Conservation (phyloP, 2,888 invertebrate species). For the Dicycla oo region DNA sequence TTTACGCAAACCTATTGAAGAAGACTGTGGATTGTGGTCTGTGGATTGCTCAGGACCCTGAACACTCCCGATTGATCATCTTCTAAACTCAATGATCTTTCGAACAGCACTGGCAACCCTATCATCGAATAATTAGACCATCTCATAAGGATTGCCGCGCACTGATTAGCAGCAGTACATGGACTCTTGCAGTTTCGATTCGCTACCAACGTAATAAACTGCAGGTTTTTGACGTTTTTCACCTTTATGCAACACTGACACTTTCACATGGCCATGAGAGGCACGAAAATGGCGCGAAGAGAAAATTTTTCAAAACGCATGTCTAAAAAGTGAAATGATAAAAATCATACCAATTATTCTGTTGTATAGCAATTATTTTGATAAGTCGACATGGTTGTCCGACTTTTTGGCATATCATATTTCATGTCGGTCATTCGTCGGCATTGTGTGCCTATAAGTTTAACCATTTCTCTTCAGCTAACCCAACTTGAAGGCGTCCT, state of each 20-base stretch:
- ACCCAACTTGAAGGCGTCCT: neutral
- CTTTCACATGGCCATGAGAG: conserved; percentile 42
- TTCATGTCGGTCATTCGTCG: neutral
- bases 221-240: conserved; percentile 42
- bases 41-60: too few relatives aligned
- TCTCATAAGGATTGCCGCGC: conserved; percentile 67
- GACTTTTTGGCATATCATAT: neutral
- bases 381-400: neutral
- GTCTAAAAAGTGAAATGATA: conserved; percentile 17
- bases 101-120: conserved; percentile 48
- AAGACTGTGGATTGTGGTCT: too few relatives aligned
- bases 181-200: conserved; percentile 59
- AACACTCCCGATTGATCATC: too few relatives aligned
- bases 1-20: neutral
- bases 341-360: neutral
- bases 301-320: conserved; percentile 15
- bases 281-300: conserved; percentile 13
- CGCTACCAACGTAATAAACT: conserved; percentile 23
- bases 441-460: neutral
- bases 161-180: conserved; percentile 70
- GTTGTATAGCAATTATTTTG: neutral
- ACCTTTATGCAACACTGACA: conserved; percentile 42
- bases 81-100: conserved; percentile 25
- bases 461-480: conserved; percentile 1
- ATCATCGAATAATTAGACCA: conserved; percentile 61